These are phyloP conservation scores for Drosophila nasuta DNA, from an alignment of 1,140 invertebrate genomes.

Conservation along the genomic window DNA sequence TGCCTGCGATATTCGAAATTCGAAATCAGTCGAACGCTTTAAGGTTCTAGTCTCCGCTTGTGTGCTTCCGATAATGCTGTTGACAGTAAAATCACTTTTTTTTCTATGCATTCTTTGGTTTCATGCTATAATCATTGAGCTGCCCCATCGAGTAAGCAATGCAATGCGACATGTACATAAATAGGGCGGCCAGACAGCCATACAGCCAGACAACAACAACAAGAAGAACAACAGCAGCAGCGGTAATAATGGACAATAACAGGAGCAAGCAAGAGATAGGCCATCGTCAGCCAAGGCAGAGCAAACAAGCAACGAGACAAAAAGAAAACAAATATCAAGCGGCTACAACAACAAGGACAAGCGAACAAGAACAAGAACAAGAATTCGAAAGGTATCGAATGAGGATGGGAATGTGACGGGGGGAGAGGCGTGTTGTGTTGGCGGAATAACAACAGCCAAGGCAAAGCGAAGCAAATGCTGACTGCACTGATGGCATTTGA, in stretches of 20 bases:
- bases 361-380: conserved; percentile 12
- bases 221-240: not conserved
- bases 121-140: conserved; percentile 61
- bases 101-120: not conserved
- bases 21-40: too few relatives aligned
- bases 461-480: conserved; percentile 4
- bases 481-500: conserved; percentile 51
- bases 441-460: conserved; percentile 18
- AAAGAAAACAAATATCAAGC: conserved; percentile 55
- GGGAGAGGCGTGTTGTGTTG: not conserved
- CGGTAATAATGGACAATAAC: conserved; percentile 3
- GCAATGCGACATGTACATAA: conserved; percentile 51
- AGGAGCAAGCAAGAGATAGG: conserved; percentile 25
- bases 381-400: not conserved
- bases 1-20: too few relatives aligned
- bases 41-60: too few relatives aligned
- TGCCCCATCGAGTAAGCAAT: conserved; percentile 63
- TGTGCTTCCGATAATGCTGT: too few relatives aligned
- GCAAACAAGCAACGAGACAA: conserved; percentile 63
- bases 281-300: conserved; percentile 42
- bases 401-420: not conserved
- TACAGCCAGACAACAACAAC: conserved; percentile 10
- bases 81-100: too few relatives aligned
- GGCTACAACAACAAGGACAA: conserved; percentile 38
- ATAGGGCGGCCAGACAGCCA: conserved; percentile 48